Base-by-base conservation (phyloP, 2,888 invertebrate species). In the Tethea ocularis region DNA sequence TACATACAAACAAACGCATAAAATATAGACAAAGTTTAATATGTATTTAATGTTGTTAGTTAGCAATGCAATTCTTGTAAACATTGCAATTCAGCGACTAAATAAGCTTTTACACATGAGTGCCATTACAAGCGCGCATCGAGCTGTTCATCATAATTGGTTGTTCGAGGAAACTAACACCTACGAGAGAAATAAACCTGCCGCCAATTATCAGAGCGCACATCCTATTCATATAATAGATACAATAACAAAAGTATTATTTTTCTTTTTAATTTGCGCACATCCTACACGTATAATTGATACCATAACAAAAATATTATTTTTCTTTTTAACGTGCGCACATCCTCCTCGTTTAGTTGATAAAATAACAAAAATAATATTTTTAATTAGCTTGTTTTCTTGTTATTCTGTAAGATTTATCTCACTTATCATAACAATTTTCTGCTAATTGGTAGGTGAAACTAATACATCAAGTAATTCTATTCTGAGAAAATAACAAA, bases 141-240 rank as follows among this genome's bases (percentile, higher is more conserved):
- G 51, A 54, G 33, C 51, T 55, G 53, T 56, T 63, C 51, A 55
- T 26, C 53, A 60, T 79, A 74, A 78, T 77, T 75, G 71, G 69
- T 67, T 67, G 62, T 54, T 64, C 62, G 60, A 67, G 70, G 74
- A 76, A 72, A 74, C 68, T 68, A 68, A 62, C 57, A 64, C 56
- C 56, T 56, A 59, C 67, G 60, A 67, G 29, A 61, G 66, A 71
- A 74, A 33, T 68, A 70, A 62, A 11, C 17, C 33, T 29, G 46
- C 7, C 7, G 8, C 8, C 10, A 46, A 20, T 17, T 20, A 46
- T 20, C 10, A 10, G 10, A 51, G 70, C 61, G 66, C 61, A 63
- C 57, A 57, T 74, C 77, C 73, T 69, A 33, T 51, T 10, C 20
- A 10, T n/a, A 38, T 17, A 46, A 46, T 46, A 46, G 20, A 46